A percentile compares a stretch with the other conserved stretches of the same genome.
These are phyloP conservation scores for Hedychridium roseum DNA, from an alignment of 2,888 invertebrate species.

Conservation along the genomic window DNA sequence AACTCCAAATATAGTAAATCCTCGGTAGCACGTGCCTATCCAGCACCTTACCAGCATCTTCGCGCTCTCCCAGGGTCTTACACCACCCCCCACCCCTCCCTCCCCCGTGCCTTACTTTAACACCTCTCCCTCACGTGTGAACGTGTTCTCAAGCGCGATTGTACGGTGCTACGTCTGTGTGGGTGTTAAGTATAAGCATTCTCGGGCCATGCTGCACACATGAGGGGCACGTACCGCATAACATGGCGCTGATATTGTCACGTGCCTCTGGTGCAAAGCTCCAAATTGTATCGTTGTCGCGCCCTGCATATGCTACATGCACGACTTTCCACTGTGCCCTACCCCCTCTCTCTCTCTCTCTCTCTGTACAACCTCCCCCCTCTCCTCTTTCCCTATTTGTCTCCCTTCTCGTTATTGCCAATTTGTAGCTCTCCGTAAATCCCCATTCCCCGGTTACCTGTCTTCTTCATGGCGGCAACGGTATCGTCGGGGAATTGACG, in stretches of 20 bases:
- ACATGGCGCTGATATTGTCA: conserved; percentile 52
- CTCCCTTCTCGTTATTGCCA: not conserved
- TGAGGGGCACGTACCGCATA: conserved; percentile 52
- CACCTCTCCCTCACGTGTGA: not conserved
- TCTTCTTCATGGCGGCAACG: conserved; percentile 7
- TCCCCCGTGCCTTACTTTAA: conserved; percentile 3
- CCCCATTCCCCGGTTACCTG: not conserved
- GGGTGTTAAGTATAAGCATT: conserved; percentile 37
- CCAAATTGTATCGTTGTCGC: conserved; percentile 58
- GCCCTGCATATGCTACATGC: conserved; percentile 36
- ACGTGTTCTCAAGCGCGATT: not conserved
- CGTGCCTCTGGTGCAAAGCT: conserved; percentile 53
- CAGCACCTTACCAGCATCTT: conserved; percentile 8
- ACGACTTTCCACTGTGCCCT: conserved; percentile 10
- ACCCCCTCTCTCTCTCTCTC: not conserved
- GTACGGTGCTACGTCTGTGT: conserved; percentile 19
- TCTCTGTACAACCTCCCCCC: too few relatives aligned
- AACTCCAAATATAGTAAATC: conserved; percentile 48
- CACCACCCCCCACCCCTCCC: conserved; percentile 18
- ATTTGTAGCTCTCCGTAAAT: conserved; percentile 5
- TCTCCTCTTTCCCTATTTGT: not conserved
- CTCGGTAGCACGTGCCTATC: conserved; percentile 27
- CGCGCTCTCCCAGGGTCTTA: conserved; percentile 13
- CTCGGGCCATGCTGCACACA: conserved; percentile 26
- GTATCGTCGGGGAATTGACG: too few relatives aligned